Evolutionary conservation across 2,888 invertebrate species (phyloP), one percentile per base, ranked within the genome.

Genomic region (Rhagium mordax): DNA sequence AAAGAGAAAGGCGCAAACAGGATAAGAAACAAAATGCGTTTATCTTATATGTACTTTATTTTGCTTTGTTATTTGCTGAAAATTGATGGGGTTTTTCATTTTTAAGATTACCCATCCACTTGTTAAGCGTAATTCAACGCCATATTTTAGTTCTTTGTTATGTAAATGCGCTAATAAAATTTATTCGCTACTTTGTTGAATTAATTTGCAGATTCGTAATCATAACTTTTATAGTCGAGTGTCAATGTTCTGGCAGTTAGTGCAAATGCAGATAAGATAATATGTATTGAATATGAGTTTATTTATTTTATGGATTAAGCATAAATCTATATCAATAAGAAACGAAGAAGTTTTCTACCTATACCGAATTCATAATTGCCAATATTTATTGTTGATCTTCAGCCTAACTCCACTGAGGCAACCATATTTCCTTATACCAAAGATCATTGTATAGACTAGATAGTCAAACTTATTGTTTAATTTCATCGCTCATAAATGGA

Each of bases 1-100:
- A 77, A 77, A 74, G 74, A 71, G 70, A 71, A 75, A 74, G 75
- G 74, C 67, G 70, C 71, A 70, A 72, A 75, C 70, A 64, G 67
- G 74, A 69, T 71, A 70, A 60, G 68, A 64, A 70, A 71, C 66
- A 62, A 64, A 74, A 72, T 70, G 57, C 18, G 64, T 67, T 65
- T 73, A 71, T 73, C 73, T 72, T 53, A 55, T 53, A 55, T 57
- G 72, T 71, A 68, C 66, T 64, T 53, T 61, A 70, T 70, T 74
- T 69, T 59, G 71, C 71, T 74, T 72, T 71, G 75, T 71, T 70
- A 65, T 57, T 68, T 64, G 33, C 20, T 27, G 59, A 48, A 60
- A 71, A 76, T 76, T 76, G 71, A 76, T 76, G 71, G 59, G 73
- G 27, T 55, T 72, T 65, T 65, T 61, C 60, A 53, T 61, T 74